phyloP scores from a whole-genome alignment of 2,888 invertebrate genomes.

The Ferrisia virgata region DNA sequence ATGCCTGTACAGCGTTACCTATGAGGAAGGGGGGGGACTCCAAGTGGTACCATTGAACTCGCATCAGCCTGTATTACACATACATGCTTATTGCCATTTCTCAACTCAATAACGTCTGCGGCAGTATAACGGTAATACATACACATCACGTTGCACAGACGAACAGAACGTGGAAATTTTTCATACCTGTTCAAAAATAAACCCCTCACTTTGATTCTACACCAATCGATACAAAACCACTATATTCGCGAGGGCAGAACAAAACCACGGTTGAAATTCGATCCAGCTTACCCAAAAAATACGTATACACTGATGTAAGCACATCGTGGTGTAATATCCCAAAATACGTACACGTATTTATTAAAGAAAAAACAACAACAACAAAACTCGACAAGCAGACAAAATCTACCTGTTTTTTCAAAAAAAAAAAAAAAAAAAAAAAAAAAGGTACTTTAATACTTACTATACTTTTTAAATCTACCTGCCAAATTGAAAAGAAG shows the following conservation, averaged over 20 bases:
- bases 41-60: too few species aligned
- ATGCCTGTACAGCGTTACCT: too few species aligned
- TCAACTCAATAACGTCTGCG: too few species aligned
- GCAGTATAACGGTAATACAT: not conserved
- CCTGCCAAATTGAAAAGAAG: not conserved
- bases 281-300: not conserved
- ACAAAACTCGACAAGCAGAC: not conserved
- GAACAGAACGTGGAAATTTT: not conserved
- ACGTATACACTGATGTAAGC: not conserved
- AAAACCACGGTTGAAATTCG: not conserved
- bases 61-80: too few species aligned
- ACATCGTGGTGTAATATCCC: not conserved
- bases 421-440: not conserved
- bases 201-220: too few species aligned
- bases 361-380: not conserved
- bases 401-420: constrained; percentile 2
- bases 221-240: too few species aligned
- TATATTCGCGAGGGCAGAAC: not conserved
- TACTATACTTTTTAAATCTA: not conserved
- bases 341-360: not conserved
- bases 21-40: too few species aligned
- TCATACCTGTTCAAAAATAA: not conserved
- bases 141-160: too few species aligned
- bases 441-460: not conserved
- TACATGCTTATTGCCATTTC: too few species aligned